Evolutionary conservation across 2,888 invertebrate genomes (phyloP), one percentile per base, ranked within the genome.

Genomic region (Poecilobothrus nobilitatus): DNA sequence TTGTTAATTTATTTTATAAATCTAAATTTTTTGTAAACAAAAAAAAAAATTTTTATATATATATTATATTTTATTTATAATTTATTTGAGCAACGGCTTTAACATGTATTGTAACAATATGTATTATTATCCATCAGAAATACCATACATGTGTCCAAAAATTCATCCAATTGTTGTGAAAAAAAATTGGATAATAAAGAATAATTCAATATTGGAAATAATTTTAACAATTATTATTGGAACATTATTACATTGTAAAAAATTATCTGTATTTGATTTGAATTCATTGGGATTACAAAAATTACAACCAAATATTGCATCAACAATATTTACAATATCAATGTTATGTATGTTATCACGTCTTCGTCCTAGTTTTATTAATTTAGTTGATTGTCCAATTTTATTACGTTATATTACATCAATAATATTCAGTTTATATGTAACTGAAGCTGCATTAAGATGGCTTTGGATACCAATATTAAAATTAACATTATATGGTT

Each of bases 401-500:
- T n/a, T 73, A 21, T 70, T 75, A 6, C 66, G 72, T 10, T 74
- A 75, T 67, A 10, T 75, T 0, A 63, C 76, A 37, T 75, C 76
- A 67, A 20, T 76, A 61, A 27, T 70, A 1, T 33, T 76, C 2
- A 73, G 75, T 15, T 65, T 77, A 4, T 76, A 73, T 65, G 68
- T 72, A 53, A 72, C 73, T 6, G 76, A 77, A 69, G 67, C 75
- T 9, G 21, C 76, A 10, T 44, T 77, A 44, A 73, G 76, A 22
- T 73, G 75, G 62, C 44, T 75, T 21, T 77, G 78, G 78, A 71
- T 78, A 61, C 75, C 75, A 10, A 66, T 73, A 44, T 68, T 77
- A 27, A 73, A 72, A 41, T 12, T 12, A 12, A 63, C 22, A 22
- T 21, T 21, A 10, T 63, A 63, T 22, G 21, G 9, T 10, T 63